These are phyloP conservation scores for Stylophora pistillata DNA, from an alignment of 64 coral and sea anemone species.

Conservation along the genomic window DNA sequence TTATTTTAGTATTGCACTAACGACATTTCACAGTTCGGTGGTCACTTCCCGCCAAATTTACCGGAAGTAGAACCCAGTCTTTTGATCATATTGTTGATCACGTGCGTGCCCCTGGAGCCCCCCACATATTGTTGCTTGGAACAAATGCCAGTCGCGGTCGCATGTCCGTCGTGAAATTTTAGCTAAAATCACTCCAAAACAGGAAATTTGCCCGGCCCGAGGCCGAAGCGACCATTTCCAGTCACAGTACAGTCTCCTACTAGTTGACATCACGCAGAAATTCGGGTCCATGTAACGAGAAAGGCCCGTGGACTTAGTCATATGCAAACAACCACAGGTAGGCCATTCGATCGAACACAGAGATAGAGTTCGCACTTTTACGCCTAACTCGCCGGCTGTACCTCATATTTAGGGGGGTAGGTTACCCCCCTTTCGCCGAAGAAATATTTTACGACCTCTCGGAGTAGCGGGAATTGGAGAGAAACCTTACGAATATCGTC, in stretches of 20 bases:
- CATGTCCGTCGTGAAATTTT: conserved; percentile 99
- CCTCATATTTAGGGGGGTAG: conserved; percentile 58
- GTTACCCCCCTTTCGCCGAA: conserved; percentile 71
- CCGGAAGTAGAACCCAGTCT: conserved; percentile 38
- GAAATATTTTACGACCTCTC: conserved; percentile 31
- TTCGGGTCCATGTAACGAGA: conserved; percentile 59
- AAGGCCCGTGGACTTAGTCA: conserved; percentile 74
- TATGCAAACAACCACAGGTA: conserved; percentile 88
- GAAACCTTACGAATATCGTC: conserved; percentile 36
- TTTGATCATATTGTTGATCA: conserved; percentile 41
- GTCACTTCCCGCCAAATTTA: conserved; percentile 34
- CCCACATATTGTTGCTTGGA: conserved; percentile 99
- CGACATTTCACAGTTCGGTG: background rate
- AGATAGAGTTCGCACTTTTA: conserved; percentile 55
- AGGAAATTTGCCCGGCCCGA: conserved; percentile 92
- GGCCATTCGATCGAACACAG: conserved; percentile 74
- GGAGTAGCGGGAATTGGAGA: conserved; percentile 27
- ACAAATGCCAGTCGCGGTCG: conserved; percentile 99
- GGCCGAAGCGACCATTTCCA: conserved; percentile 77
- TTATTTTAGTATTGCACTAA: too few species aligned
- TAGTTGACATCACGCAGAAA: conserved; percentile 73
- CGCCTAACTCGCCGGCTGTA: conserved; percentile 60
- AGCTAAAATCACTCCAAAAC: conserved; percentile 99
- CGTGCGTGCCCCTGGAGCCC: conserved; percentile 78
- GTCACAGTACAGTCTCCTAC: conserved; percentile 67